Percentiles rank a stretch among this genome's conserved stretches.
phyloP scores from a whole-genome alignment of 2,888 invertebrate genomes.

The Eupithecia pulchellata region DNA sequence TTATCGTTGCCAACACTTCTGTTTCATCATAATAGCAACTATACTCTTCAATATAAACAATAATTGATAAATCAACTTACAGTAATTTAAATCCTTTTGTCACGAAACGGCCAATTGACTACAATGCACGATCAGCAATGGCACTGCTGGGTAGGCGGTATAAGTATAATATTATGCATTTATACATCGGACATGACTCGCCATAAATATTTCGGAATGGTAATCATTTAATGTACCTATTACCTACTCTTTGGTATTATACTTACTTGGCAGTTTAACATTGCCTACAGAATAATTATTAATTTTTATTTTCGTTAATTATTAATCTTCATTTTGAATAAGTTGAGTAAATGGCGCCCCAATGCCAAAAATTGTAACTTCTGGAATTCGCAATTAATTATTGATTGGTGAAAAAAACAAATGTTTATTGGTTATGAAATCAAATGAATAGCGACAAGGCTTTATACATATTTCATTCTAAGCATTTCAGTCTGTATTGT shows the following conservation, averaged over 20 bases:
- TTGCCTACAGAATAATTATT: not conserved
- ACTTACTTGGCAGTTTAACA: not conserved
- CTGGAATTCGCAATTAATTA: too few relatives aligned
- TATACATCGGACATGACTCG: slow-evolving; percentile 38
- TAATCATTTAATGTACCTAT: slow-evolving; percentile 19
- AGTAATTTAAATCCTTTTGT: slow-evolving; percentile 3
- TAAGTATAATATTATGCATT: slow-evolving; percentile 30
- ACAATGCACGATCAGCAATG: slow-evolving; percentile 39
- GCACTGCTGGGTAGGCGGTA: slow-evolving; percentile 27
- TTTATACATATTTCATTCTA: too few relatives aligned
- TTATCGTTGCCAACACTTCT: not conserved
- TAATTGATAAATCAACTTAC: slow-evolving; percentile 21
- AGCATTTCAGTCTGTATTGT: too few relatives aligned
- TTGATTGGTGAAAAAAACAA: too few relatives aligned
- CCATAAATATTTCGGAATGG: slow-evolving; percentile 17
- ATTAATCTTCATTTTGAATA: too few relatives aligned
- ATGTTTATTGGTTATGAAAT: too few relatives aligned
- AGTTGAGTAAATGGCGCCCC: too few relatives aligned
- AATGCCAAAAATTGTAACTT: too few relatives aligned
- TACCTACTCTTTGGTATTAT: not conserved
- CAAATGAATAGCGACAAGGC: too few relatives aligned
- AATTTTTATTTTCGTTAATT: too few relatives aligned
- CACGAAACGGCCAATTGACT: slow-evolving; percentile 29
- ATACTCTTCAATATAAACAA: not conserved
- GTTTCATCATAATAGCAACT: not conserved